Evolutionary conservation across 2,888 invertebrate species (phyloP).

Genomic region (Cheilosia urbana): DNA sequence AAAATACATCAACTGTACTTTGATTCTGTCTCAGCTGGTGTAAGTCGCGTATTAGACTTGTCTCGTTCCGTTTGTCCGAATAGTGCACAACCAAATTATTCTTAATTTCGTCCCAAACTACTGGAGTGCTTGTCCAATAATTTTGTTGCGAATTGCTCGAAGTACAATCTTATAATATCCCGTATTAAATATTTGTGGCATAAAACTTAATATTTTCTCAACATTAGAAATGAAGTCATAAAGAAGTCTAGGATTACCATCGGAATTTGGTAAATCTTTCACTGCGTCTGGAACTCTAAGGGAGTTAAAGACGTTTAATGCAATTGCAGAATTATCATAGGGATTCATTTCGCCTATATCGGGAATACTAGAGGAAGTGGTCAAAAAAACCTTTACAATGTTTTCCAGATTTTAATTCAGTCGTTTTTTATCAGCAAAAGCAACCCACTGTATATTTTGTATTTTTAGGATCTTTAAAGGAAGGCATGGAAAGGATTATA

Average conservation of each 20-base stretch:
- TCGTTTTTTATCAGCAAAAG: slow-evolving; percentile 6
- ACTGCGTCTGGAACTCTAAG: slow-evolving; percentile 12
- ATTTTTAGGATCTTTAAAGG: too few relatives aligned
- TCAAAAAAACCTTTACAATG: slow-evolving; percentile 8
- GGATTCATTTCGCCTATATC: slow-evolving; percentile 13
- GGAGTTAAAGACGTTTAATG: slow-evolving; percentile 31
- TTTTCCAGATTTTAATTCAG: slow-evolving; percentile 6
- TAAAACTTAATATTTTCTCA: slow-evolving; percentile 67
- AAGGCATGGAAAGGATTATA: too few relatives aligned
- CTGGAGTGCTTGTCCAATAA: slow-evolving; percentile 64
- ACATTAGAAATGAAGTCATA: slow-evolving; percentile 69
- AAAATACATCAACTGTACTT: slow-evolving; percentile 57
- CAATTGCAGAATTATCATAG: neutral
- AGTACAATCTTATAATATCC: slow-evolving; percentile 63
- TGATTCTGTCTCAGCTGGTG: slow-evolving; percentile 58
- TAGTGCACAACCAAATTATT: too few relatives aligned
- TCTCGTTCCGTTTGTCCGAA: slow-evolving; percentile 57
- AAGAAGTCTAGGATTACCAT: slow-evolving; percentile 31
- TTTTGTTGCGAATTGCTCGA: slow-evolving; percentile 73
- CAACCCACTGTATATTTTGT: neutral
- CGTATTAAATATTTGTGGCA: slow-evolving; percentile 40
- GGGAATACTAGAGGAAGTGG: neutral
- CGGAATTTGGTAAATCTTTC: neutral
- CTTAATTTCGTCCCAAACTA: slow-evolving; percentile 61
- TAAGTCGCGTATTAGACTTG: slow-evolving; percentile 68